Conservation (phyloP, 2,888 invertebrate species). For the Pogonocherus hispidulus region DNA sequence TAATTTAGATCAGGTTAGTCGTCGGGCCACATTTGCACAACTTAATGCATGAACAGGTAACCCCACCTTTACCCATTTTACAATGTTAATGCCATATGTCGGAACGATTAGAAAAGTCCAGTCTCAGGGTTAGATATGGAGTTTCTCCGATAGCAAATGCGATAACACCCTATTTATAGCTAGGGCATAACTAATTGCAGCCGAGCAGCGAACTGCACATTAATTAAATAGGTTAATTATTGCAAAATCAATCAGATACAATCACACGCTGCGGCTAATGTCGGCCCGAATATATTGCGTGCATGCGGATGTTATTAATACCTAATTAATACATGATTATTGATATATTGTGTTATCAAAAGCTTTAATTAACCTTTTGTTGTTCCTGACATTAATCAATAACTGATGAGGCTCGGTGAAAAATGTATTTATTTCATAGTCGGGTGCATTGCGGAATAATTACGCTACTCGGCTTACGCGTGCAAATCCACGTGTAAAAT, state of each 20-base stretch:
- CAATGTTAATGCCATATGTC: too few species aligned
- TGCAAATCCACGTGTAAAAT: too few species aligned
- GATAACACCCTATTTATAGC: slow-evolving; percentile 30
- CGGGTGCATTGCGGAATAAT: slow-evolving; percentile 1
- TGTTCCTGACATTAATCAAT: slow-evolving; percentile 24
- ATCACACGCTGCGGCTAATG: slow-evolving; percentile 40
- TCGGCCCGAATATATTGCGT: slow-evolving; percentile 35
- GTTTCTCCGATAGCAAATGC: not conserved
- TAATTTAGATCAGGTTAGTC: too few species aligned
- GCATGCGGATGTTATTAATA: slow-evolving; percentile 33
- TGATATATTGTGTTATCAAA: slow-evolving; percentile 27
- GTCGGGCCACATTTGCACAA: too few species aligned
- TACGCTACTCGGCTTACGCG: too few species aligned
- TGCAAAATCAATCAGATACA: slow-evolving; percentile 49
- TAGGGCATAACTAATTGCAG: slow-evolving; percentile 48
- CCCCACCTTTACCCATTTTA: too few species aligned
- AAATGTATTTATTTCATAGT: slow-evolving; percentile 23
- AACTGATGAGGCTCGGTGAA: slow-evolving; percentile 9
- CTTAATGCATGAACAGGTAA: too few species aligned
- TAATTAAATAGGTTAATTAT: slow-evolving; percentile 54
- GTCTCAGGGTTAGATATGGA: not conserved
- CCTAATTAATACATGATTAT: slow-evolving; percentile 34
- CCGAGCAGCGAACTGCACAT: slow-evolving; percentile 46
- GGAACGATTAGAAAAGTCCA: not conserved
- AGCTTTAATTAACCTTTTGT: slow-evolving; percentile 5